A percentile compares a stretch with the other conserved stretches of the same genome.
These are phyloP conservation scores for Palythoa heliodiscus DNA, from an alignment of 92 coral and sea anemone species.

Conservation along the genomic window DNA sequence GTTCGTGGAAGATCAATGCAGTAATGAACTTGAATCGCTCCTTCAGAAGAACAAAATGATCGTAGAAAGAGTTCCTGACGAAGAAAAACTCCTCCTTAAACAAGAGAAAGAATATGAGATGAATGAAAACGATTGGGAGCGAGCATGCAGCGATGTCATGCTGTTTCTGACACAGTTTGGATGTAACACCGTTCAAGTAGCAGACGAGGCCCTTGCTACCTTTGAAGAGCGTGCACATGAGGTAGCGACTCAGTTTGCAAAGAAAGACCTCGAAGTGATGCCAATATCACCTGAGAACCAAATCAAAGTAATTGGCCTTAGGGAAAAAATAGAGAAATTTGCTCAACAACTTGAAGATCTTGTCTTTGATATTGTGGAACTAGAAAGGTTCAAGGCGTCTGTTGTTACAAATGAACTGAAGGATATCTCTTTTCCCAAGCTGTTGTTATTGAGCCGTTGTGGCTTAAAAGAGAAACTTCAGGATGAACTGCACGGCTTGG, in stretches of 20 bases:
- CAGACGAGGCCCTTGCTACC: background rate
- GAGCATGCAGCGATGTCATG: background rate
- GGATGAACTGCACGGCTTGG: slow-evolving; percentile 17
- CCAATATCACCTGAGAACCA: slow-evolving; percentile 6
- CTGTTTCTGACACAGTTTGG: slow-evolving; percentile 24
- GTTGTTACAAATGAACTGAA: slow-evolving; percentile 12
- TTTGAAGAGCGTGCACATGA: slow-evolving; percentile 15
- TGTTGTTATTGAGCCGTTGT: slow-evolving; percentile 32
- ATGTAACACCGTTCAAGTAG: background rate
- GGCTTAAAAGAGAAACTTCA: slow-evolving; percentile 46
- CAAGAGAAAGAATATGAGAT: background rate
- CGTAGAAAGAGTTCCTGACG: slow-evolving; percentile 7
- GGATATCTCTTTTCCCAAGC: slow-evolving; percentile 16
- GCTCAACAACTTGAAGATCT: slow-evolving; percentile 46
- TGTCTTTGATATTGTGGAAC: slow-evolving; percentile 46
- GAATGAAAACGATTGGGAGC: slow-evolving; percentile 16
- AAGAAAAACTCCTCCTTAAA: background rate
- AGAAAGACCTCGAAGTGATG: background rate
- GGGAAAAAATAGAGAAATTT: slow-evolving; percentile 38
- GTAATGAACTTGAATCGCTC: background rate
- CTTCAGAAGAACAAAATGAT: background rate
- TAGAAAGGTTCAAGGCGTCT: slow-evolving; percentile 45
- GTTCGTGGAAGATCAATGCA: slow-evolving; percentile 11
- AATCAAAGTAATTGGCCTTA: slow-evolving; percentile 28
- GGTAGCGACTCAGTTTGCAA: background rate